Base-by-base conservation (phyloP, 1,140 invertebrate genomes). In the Drosophila albomicans region DNA sequence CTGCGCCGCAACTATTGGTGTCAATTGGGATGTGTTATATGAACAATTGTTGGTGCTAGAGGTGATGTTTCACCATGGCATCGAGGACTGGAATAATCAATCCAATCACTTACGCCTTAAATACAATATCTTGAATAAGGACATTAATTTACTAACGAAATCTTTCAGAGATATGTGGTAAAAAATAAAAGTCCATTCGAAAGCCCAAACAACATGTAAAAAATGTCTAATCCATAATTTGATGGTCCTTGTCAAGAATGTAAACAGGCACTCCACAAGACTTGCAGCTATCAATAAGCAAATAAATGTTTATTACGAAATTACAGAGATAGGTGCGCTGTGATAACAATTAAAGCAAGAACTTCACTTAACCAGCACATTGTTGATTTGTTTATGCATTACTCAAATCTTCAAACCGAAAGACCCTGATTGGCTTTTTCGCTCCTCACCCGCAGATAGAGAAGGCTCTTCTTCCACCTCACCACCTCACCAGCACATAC, bases 1-100 rank as follows among this genome's bases (percentile, higher is more conserved):
- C 52, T 94, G 94, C 65, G 93, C 94, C 1, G 71, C 82, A 15
- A 80, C 92, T 15, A 71, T 93, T 10, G 93, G 94, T 73, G 93
- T 94, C 62, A 71, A 81, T 0, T 82, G 78, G 28, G 72, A 91
- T 38, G 81, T 93, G 41, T 73, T 95, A 0, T 94, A 94, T 32
- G 91, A 93, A 65, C 94, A 94, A 75, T 41, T 93, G 7, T 38
- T 92, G 4, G 57, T 77, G 1, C 2, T 93, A 5, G 93, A 93
- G 75, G 79, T 90, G 28, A 82, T 82, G 80, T 87, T 91, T 49
- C 77, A 82, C 20, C 82, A 91, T 61, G 78, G 85, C 16, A 82
- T 92, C 16, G 64, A 75, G 30, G 69, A 89, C 43, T 82, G 81
- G 70, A 70, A 72, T 15, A 67, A 62, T 4, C 61, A 91, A 30